Evolutionary conservation across 2,797 vertebrate genomes (phyloP).

Genomic region (Paratrypauchen microcephalus): DNA sequence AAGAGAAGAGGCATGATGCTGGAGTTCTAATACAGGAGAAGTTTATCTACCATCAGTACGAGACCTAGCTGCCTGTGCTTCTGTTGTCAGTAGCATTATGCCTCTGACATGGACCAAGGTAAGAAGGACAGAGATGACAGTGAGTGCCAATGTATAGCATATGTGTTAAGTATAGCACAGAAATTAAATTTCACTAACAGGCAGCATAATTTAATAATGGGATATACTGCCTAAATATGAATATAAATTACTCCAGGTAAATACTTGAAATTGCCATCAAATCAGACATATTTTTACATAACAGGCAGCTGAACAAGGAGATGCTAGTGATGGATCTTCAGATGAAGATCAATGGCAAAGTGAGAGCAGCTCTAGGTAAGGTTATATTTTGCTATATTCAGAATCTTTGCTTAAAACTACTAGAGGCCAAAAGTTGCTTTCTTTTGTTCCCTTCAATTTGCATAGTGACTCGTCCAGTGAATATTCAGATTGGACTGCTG

Average conservation of each 20-base stretch:
- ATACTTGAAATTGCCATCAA: background rate
- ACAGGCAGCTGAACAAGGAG: conserved; percentile 84
- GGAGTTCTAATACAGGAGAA: too few species aligned
- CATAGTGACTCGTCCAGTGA: conserved; percentile 93
- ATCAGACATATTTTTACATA: conserved; percentile 11
- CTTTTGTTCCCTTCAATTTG: conserved; percentile 25
- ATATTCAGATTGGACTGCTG: conserved; percentile 98
- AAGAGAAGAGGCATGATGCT: too few species aligned
- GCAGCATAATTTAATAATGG: too few species aligned
- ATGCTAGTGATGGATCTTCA: conserved; percentile 85
- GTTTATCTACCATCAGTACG: too few species aligned
- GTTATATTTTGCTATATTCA: background rate
- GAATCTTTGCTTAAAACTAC: background rate
- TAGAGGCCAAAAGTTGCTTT: background rate
- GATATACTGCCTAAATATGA: background rate
- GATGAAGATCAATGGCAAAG: conserved; percentile 91
- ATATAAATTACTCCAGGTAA: background rate
- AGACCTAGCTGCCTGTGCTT: too few species aligned
- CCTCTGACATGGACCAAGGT: too few species aligned
- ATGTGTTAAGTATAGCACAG: too few species aligned
- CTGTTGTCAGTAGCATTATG: too few species aligned
- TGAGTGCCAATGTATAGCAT: too few species aligned
- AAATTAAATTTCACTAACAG: too few species aligned
- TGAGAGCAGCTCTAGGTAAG: conserved; percentile 93
- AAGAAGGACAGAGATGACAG: too few species aligned